Base-by-base conservation (phyloP, 2,113 vertebrate genomes). In the Genyomyrus donnyi region DNA sequence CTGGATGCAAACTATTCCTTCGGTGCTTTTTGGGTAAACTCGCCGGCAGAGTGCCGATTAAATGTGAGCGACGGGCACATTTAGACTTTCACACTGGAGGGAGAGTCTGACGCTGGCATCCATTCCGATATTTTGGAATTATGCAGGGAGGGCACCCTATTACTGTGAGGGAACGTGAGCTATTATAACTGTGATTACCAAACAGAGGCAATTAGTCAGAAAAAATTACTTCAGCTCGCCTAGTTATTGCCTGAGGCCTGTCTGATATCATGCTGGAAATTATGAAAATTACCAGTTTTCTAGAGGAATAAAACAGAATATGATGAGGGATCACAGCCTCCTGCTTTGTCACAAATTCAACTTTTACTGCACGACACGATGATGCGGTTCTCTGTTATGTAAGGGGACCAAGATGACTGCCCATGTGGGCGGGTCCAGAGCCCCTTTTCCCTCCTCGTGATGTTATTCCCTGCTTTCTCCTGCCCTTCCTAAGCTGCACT, bases 191-290 rank as follows among this genome's bases (percentile, higher is more conserved):
- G 58, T 88, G 90, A 88, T 88, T 88, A 80, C 86, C 49, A 90
- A 88, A 88, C 90, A 88, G 86, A 90, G 80, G 66, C 62, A 90
- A 90, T 90, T 88, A 90, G 42, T 80, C 48, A 88, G 62, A 56
- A 87, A 90, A 87, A 88, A 88, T 83, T 35, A 56, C 85, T 77
- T 88, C 66, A 56, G 90, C 42, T 66, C 21, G 85, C 85, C 50
- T 27, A 58, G 90, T 88, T 86, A 90, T 88, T 90, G 85, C 86
- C 86, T 46, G 45, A 90, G 85, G 21, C 24, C 85, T 52, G 39
- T 88, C 90, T 48, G 87, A 84, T 88, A 90, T 90, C 39, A 35
- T 85, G 39, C 24, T 62, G 66, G 19, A 85, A 84, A 90, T 62
- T 58, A 88, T 66, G 53, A 87, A 87, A 87, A 35, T 53, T 35